These are phyloP conservation scores for Parthenolecanium corni DNA, from an alignment of 2,888 invertebrate species.

Conservation along the genomic window DNA sequence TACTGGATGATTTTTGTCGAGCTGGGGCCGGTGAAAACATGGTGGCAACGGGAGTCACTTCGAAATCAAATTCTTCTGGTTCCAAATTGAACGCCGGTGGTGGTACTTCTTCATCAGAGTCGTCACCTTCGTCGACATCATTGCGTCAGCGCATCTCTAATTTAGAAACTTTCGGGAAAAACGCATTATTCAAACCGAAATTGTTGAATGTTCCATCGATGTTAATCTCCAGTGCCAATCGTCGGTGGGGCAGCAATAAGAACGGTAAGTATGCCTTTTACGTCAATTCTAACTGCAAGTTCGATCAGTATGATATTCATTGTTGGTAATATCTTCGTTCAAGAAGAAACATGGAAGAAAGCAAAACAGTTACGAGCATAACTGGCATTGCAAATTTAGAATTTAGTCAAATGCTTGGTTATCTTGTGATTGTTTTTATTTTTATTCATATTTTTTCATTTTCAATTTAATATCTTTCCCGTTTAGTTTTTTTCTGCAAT, in stretches of 20 bases:
- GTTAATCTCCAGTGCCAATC: slow-evolving; percentile 18
- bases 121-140: slow-evolving; percentile 19
- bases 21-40: neutral
- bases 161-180: slow-evolving; percentile 15
- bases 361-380: too few relatives aligned
- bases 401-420: too few relatives aligned
- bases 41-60: neutral
- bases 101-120: slow-evolving; percentile 18
- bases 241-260: slow-evolving; percentile 18
- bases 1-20: slow-evolving; percentile 2
- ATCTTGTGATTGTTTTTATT: too few relatives aligned
- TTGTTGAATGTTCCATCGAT: slow-evolving; percentile 32
- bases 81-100: neutral
- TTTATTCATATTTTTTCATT: too few relatives aligned
- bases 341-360: too few relatives aligned
- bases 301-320: too few relatives aligned
- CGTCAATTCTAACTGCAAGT: too few relatives aligned
- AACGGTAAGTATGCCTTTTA: slow-evolving; percentile 23
- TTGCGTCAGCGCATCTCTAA: slow-evolving; percentile 20
- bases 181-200: slow-evolving; percentile 30
- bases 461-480: too few relatives aligned
- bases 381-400: too few relatives aligned
- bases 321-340: too few relatives aligned
- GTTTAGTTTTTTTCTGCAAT: too few relatives aligned
- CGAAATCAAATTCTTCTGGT: neutral